A percentile compares a stretch with the other conserved stretches of the same genome.
Evolutionary conservation across 1,140 invertebrate genomes (phyloP).

Genomic region (Uloborus diversus): DNA sequence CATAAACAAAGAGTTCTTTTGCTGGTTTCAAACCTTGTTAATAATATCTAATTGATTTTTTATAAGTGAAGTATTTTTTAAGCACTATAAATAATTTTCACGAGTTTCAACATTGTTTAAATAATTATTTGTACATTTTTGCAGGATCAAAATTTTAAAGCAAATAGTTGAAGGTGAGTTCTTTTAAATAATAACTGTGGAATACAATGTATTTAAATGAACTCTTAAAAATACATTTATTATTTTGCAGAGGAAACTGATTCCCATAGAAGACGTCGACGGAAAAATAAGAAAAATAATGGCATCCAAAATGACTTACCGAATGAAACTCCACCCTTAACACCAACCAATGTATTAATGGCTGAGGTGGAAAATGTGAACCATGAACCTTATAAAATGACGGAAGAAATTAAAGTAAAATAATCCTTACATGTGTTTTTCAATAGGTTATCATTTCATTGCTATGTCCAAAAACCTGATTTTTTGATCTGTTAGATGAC

Average conservation of each 20-base stretch:
- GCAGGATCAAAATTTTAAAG: conserved; percentile 58
- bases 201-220: no score
- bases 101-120: neutral
- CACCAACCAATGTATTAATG: conserved; percentile 76
- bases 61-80: neutral
- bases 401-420: conserved; percentile 89
- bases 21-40: neutral
- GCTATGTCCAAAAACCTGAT: no score
- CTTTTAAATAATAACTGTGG: neutral
- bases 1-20: neutral
- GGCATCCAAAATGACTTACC: conserved; percentile 59
- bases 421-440: neutral
- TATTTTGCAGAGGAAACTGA: neutral
- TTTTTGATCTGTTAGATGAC: no score
- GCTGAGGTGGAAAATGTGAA: conserved; percentile 94
- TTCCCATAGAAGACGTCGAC: conserved; percentile 39
- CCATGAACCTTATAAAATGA: conserved; percentile 88
- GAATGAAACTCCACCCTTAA: conserved; percentile 32
- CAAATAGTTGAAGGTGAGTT: conserved; percentile 57
- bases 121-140: conserved; percentile 25
- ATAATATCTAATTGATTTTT: neutral
- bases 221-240: neutral
- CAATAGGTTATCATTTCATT: no score
- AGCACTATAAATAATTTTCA: neutral
- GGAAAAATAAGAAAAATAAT: conserved; percentile 52